Evolutionary conservation across 2,888 invertebrate genomes (phyloP), one percentile per base, ranked within the genome.

Genomic region (Nemurella pictetii): DNA sequence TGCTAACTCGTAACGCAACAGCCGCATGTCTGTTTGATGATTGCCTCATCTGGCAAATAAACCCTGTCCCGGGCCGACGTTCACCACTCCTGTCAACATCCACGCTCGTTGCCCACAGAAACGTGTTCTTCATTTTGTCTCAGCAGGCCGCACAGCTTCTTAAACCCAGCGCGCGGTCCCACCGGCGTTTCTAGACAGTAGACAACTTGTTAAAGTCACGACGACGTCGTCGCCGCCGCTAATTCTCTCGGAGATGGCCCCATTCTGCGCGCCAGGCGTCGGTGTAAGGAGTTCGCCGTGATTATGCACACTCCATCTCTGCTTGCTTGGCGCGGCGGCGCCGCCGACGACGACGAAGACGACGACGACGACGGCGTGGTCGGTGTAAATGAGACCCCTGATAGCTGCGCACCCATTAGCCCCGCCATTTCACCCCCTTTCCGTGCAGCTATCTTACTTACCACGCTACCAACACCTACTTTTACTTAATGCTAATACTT

Each of bases 241-340:
- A 75, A 75, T 75, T 75, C 28, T 75, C 75, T 75, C 28, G 2
- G 55, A 2, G 75, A 75, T 75, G 75, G 75, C 75, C 75, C n/a
- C 75, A n/a, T 75, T 75, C 28, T 15, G 4, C 15, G 27, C 12
- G 75, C 28, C 12, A 27, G 28, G 9, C 75, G 9, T 0, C n/a
- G 75, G 75, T 28, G 75, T 27, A 26, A 55, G 20, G 3, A 55
- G 55, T 20, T 75, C 75, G 75, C 75, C 55, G 55, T 75, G 75
- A 75, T 75, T 75, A 75, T 75, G 75, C 75, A 75, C 75, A 75
- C 75, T 75, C 28, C 75, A n/a, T 75, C 75, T 75, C 75, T 9
- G 26, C 75, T 75, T 27, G 12, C 26, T 75, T 20, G 55, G 20
- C 55, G 55, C 55, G 55, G 20, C 55, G 55, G 20, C 4, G 35